Percentiles rank a stretch among this genome's conserved stretches.
phyloP scores from a whole-genome alignment of 2,113 vertebrate species.

The Sinocyclocheilus rhinocerous region DNA sequence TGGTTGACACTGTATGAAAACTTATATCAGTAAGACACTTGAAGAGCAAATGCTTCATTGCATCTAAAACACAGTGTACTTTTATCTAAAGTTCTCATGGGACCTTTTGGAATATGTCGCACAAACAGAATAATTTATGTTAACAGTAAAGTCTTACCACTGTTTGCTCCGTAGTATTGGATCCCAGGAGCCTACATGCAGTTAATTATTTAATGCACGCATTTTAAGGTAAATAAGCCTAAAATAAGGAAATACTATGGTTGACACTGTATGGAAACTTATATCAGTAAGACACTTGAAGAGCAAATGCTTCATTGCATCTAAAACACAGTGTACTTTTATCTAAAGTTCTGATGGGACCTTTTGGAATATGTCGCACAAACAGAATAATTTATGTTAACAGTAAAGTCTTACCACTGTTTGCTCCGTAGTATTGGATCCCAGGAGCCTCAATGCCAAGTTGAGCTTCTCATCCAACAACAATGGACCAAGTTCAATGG shows the following conservation, averaged over 20 bases:
- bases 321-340: not conserved
- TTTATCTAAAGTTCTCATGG: not conserved
- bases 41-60: not conserved
- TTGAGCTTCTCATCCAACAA: conserved; percentile 32
- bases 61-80: not conserved
- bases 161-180: not conserved
- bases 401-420: conserved; percentile 13
- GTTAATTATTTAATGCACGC: not conserved
- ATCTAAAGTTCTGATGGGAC: not conserved
- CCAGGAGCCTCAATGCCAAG: conserved; percentile 34
- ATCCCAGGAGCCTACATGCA: not conserved
- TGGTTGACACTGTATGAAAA: not conserved
- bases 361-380: not conserved
- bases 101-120: not conserved
- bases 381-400: not conserved
- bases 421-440: not conserved
- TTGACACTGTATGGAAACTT: not conserved
- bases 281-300: not conserved
- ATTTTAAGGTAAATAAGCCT: not conserved
- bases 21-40: not conserved
- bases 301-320: not conserved
- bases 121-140: not conserved
- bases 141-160: conserved; percentile 15
- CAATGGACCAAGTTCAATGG: conserved; percentile 41
- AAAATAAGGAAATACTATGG: not conserved